Evolutionary conservation across 2,113 vertebrate species (phyloP).

Genomic region (Phylloscopus trochilus): DNA sequence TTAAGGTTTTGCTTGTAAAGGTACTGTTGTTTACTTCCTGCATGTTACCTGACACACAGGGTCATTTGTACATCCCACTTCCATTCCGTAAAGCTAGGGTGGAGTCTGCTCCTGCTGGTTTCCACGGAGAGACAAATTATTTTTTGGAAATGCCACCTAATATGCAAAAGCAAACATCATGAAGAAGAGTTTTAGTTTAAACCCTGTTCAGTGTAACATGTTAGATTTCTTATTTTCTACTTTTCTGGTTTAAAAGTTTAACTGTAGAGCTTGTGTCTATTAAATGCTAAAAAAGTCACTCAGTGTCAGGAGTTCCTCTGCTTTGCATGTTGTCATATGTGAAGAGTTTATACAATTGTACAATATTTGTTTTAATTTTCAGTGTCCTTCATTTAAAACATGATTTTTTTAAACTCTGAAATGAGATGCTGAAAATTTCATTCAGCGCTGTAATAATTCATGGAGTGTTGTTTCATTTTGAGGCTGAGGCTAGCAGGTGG

Average conservation of each 20-base stretch:
- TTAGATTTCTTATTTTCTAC: background rate
- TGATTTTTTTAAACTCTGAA: background rate
- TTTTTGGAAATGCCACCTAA: background rate
- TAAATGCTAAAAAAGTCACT: background rate
- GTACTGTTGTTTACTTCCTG: background rate
- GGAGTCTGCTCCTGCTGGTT: background rate
- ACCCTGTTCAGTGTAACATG: background rate
- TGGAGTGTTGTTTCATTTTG: background rate
- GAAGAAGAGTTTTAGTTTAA: background rate
- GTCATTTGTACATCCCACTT: background rate
- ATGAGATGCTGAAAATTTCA: background rate
- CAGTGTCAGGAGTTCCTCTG: background rate
- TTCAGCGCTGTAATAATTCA: background rate
- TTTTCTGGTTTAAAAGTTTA: background rate
- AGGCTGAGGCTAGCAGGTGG: background rate
- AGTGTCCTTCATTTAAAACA: background rate
- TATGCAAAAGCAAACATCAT: background rate
- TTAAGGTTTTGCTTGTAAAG: rapidly evolving
- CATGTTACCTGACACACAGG: background rate
- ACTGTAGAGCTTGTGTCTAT: background rate
- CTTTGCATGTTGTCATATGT: background rate
- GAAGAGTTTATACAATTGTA: background rate
- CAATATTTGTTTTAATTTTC: background rate
- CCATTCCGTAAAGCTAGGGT: rapidly evolving
- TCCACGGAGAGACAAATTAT: background rate